Evolutionary conservation across 2,113 vertebrate genomes (phyloP).

Genomic region (Nansenia antarctica): DNA sequence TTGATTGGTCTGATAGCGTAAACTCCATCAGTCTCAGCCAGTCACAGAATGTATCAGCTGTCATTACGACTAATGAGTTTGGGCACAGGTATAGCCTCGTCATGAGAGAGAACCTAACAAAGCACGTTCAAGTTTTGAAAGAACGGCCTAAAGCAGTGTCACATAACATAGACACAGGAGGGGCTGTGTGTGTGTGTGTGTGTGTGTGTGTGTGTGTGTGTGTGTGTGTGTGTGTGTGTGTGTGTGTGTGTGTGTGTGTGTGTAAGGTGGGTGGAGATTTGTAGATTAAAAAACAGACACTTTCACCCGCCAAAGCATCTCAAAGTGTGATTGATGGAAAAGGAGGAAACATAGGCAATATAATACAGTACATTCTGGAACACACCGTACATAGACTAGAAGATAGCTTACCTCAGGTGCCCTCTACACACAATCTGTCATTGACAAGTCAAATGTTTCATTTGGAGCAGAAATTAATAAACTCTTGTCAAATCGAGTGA

Average conservation of each 20-base stretch:
- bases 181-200: neutral
- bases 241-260: conserved; percentile 7
- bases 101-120: neutral
- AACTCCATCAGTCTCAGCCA: neutral
- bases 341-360: conserved; percentile 27
- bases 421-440: conserved; percentile 33
- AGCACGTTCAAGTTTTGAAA: conserved; percentile 36
- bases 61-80: neutral
- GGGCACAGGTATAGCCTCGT: neutral
- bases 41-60: neutral
- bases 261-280: too few relatives aligned
- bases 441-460: conserved; percentile 44
- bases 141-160: conserved; percentile 32
- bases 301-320: conserved; percentile 32
- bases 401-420: conserved; percentile 55
- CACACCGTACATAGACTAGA: conserved; percentile 24
- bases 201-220: neutral
- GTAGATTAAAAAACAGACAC: conserved; percentile 26
- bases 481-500: conserved; percentile 57
- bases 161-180: conserved; percentile 17
- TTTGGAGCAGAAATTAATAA: conserved; percentile 54
- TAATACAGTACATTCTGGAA: conserved; percentile 40
- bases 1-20: neutral
- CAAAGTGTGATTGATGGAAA: conserved; percentile 33
- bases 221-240: neutral